phyloP scores from a whole-genome alignment of 2,797 vertebrate species.

The Scarus forsteni region DNA sequence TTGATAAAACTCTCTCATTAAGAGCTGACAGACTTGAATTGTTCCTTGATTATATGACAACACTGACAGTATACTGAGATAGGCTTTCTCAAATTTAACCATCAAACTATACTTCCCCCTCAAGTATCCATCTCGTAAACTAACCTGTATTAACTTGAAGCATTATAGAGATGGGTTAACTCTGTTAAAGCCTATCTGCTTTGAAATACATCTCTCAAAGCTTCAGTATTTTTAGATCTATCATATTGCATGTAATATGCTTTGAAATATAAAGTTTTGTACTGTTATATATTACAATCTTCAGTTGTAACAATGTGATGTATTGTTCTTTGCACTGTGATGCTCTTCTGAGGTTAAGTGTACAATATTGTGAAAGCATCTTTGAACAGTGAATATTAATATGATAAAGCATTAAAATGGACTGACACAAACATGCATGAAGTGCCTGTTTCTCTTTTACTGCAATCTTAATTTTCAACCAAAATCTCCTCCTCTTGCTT shows the following conservation, averaged over 20 bases:
- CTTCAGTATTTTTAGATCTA: neutral
- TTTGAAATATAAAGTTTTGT: slow-evolving; percentile 6
- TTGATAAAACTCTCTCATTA: neutral
- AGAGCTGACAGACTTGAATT: neutral
- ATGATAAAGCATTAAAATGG: slow-evolving; percentile 59
- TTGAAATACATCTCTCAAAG: neutral
- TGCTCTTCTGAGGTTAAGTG: slow-evolving; percentile 28
- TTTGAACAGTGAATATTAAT: slow-evolving; percentile 41
- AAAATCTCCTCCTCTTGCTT: slow-evolving; percentile 25
- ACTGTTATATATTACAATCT: slow-evolving; percentile 17
- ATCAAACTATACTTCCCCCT: slow-evolving; percentile 4
- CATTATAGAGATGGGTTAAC: slow-evolving; percentile 5
- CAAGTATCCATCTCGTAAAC: slow-evolving; percentile 30
- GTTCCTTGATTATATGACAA: neutral
- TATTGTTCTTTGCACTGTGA: slow-evolving; percentile 40
- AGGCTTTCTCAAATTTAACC: neutral
- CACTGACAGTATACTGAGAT: neutral
- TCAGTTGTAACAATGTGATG: slow-evolving; percentile 18
- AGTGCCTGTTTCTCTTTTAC: slow-evolving; percentile 52
- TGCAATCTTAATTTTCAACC: slow-evolving; percentile 16
- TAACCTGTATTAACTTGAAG: slow-evolving; percentile 65
- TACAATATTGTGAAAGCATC: slow-evolving; percentile 39
- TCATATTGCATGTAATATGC: slow-evolving; percentile 23
- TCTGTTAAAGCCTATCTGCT: neutral
- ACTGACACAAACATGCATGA: slow-evolving; percentile 28